These are phyloP conservation scores for Harpalus rufipes DNA, from an alignment of 2,888 invertebrate species.

Conservation along the genomic window DNA sequence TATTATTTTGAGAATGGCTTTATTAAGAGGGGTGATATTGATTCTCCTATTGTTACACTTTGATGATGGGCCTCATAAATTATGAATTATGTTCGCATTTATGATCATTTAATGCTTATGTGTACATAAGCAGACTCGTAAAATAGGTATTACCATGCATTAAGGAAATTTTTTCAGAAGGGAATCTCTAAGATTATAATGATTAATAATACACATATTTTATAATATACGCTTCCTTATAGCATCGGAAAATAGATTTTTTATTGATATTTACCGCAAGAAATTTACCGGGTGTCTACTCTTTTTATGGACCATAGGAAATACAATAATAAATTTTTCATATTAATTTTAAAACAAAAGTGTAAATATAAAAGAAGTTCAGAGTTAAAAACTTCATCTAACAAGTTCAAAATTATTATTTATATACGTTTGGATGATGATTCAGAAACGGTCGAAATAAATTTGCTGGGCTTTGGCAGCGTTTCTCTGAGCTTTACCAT, in stretches of 20 bases:
- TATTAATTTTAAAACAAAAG: too few relatives aligned
- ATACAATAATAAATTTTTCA: too few relatives aligned
- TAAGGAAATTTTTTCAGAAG: background rate
- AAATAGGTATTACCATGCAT: background rate
- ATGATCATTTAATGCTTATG: constrained; percentile 4
- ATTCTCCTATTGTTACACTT: background rate
- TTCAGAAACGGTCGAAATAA: too few relatives aligned
- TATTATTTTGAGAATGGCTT: constrained; percentile 22
- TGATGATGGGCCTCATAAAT: background rate
- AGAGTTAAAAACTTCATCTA: too few relatives aligned
- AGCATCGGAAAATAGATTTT: background rate
- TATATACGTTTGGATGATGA: too few relatives aligned
- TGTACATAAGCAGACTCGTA: background rate
- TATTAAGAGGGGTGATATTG: constrained; percentile 7
- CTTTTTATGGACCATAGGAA: too few relatives aligned
- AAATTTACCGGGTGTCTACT: too few relatives aligned
- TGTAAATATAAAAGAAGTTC: too few relatives aligned
- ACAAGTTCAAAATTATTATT: too few relatives aligned
- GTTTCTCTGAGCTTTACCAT: too few relatives aligned
- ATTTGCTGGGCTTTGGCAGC: too few relatives aligned
- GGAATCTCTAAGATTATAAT: background rate
- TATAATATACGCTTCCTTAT: background rate
- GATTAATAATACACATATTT: background rate
- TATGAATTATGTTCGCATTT: constrained; percentile 21
- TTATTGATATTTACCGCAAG: too few relatives aligned